Evolutionary conservation across 64 coral and sea anemone species (phyloP).

Genomic region (Exaiptasia diaphana): DNA sequence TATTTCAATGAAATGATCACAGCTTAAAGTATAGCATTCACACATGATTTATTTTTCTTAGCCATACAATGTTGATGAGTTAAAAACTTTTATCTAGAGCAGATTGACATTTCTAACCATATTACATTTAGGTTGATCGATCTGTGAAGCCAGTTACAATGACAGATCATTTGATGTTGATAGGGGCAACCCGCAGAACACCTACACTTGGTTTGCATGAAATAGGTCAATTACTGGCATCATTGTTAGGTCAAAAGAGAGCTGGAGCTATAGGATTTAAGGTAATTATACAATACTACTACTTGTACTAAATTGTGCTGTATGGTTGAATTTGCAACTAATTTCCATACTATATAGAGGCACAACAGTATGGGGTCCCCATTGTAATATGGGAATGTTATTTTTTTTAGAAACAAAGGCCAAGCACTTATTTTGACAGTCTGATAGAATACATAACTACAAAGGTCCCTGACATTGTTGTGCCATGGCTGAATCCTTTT

Average conservation of each 20-base stretch:
- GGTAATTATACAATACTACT: constrained; percentile 5
- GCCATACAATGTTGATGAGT: no score
- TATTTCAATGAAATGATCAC: no score
- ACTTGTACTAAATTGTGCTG: background rate
- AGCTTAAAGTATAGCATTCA: no score
- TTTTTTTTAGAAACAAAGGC: constrained; percentile 14
- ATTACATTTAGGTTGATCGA: background rate
- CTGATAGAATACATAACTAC: constrained; percentile 30
- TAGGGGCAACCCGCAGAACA: constrained; percentile 22
- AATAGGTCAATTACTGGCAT: background rate
- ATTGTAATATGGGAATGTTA: background rate
- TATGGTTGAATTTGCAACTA: background rate
- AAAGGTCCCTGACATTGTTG: background rate
- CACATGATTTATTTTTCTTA: no score
- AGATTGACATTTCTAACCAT: no score
- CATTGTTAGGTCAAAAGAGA: background rate
- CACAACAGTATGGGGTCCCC: background rate
- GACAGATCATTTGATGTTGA: constrained; percentile 27
- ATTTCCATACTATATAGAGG: background rate
- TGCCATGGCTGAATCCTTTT: constrained; percentile 28
- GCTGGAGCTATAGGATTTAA: constrained; percentile 41
- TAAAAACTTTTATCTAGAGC: no score
- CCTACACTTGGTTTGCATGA: constrained; percentile 22
- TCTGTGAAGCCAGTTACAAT: constrained; percentile 23
- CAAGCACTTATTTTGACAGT: constrained; percentile 4